These are phyloP conservation scores for Anagrus nilaparvatae DNA, from an alignment of 1,140 invertebrate species.

Conservation along the genomic window DNA sequence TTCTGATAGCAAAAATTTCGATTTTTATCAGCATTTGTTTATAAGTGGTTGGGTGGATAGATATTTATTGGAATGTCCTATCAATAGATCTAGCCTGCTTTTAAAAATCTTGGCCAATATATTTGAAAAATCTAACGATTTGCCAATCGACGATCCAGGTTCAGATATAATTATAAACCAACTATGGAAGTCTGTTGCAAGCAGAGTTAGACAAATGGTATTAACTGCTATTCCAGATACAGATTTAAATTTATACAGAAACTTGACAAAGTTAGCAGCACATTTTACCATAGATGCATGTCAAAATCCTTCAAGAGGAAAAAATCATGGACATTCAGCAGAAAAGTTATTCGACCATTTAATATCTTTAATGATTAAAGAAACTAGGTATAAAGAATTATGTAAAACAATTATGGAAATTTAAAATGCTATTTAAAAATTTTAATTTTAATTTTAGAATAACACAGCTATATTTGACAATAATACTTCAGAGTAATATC, in stretches of 20 bases:
- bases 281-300: conserved; percentile 33
- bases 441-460: conserved; percentile 25
- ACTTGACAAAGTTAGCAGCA: conserved; percentile 33
- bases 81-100: conserved; percentile 23
- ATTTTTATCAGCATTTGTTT: conserved; percentile 31
- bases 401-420: conserved; percentile 3
- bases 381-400: conserved; percentile 26
- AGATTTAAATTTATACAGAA: conserved; percentile 25
- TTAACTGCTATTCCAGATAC: conserved; percentile 23
- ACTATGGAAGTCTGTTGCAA: conserved; percentile 32
- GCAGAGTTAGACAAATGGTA: conserved; percentile 31
- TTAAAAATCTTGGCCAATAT: conserved; percentile 24
- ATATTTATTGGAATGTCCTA: conserved; percentile 30
- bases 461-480: conserved; percentile 26
- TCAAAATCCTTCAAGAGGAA: conserved; percentile 25
- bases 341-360: conserved; percentile 35
- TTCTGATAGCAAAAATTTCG: conserved; percentile 24
- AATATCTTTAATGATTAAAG: conserved; percentile 32
- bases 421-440: conserved; percentile 2
- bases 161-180: conserved; percentile 26
- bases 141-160: conserved; percentile 6
- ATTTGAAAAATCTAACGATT: conserved; percentile 26
- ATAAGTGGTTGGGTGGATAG: conserved; percentile 39
- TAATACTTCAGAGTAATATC: conserved; percentile 24
- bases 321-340: conserved; percentile 30